phyloP scores from a whole-genome alignment of 2,113 vertebrate genomes.

The Phycodurus eques region DNA sequence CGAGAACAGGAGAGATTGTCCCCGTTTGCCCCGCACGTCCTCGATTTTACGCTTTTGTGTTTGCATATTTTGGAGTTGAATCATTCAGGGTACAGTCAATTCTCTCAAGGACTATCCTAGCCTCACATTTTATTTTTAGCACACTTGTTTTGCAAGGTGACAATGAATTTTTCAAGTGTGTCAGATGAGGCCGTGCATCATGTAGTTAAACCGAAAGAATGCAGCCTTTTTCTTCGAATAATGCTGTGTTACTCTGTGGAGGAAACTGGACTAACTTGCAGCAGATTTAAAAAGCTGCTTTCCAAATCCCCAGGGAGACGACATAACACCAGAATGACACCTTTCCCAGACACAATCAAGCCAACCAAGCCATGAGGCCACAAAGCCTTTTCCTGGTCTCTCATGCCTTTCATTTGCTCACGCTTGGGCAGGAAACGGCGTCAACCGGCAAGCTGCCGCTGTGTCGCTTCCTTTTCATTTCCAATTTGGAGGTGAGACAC shows the following conservation, averaged over 20 bases:
- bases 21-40: background rate
- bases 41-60: background rate
- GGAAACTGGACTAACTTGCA: background rate
- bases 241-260: background rate
- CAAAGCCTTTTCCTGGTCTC: background rate
- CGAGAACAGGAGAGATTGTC: background rate
- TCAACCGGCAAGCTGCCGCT: slow-evolving; percentile 1
- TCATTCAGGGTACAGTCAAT: background rate
- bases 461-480: slow-evolving; percentile 2
- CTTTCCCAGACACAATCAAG: background rate
- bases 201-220: background rate
- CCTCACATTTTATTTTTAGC: background rate
- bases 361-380: background rate
- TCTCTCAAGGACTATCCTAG: background rate
- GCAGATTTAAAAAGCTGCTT: background rate
- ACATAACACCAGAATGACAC: background rate
- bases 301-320: background rate
- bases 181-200: background rate
- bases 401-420: background rate
- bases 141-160: slow-evolving; percentile 8
- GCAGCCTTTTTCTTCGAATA: background rate
- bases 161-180: background rate
- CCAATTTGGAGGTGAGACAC: background rate
- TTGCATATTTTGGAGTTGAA: background rate
- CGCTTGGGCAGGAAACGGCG: background rate